Evolutionary conservation across 2,113 vertebrate genomes (phyloP).

Genomic region (Hyaena hyaena): DNA sequence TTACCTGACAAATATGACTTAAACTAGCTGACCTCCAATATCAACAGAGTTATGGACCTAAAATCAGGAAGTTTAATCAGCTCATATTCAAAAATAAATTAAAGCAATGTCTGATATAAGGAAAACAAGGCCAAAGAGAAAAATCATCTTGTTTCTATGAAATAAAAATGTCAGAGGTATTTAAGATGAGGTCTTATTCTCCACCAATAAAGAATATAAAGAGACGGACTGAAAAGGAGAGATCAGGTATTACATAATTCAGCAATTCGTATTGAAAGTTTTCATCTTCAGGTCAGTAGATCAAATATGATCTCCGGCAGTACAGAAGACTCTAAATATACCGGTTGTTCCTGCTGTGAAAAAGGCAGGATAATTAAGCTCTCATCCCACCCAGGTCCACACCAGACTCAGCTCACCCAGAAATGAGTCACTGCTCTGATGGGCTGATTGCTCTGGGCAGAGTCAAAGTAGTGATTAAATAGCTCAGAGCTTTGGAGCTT

Average conservation of each 20-base stretch:
- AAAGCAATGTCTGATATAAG: background rate
- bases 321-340: constrained; percentile 26
- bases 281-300: constrained; percentile 57
- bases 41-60: background rate
- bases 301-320: constrained; percentile 48
- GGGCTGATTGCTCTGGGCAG: background rate
- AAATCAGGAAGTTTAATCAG: constrained; percentile 19
- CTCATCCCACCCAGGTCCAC: constrained; percentile 4
- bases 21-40: background rate
- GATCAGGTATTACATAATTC: background rate
- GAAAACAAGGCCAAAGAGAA: background rate
- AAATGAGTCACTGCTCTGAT: constrained; percentile 67
- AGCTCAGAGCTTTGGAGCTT: constrained; percentile 59
- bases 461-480: constrained; percentile 71
- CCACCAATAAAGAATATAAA: background rate
- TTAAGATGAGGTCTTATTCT: background rate
- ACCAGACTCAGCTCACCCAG: background rate
- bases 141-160: constrained; percentile 15
- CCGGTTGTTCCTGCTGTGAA: background rate
- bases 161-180: background rate
- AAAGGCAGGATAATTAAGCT: constrained; percentile 54
- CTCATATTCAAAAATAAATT: constrained; percentile 16
- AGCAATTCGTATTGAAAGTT: constrained; percentile 15
- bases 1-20: background rate
- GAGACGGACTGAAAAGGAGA: background rate